Base-by-base conservation (phyloP, 2,113 vertebrate genomes). In the Heterotilapia buettikoferi region DNA sequence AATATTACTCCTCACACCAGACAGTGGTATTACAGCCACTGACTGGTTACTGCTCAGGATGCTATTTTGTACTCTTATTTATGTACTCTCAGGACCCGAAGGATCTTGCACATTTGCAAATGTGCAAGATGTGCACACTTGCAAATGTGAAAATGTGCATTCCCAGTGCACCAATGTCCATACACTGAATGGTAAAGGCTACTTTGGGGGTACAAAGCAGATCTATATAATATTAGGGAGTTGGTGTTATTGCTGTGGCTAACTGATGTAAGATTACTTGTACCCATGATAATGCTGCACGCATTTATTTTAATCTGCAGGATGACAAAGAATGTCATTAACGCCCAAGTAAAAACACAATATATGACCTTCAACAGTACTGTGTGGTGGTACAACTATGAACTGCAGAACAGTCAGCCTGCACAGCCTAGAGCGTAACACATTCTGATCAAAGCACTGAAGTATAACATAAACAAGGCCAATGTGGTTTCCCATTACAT, bases 401-500 rank as follows among this genome's bases (percentile, higher is more conserved):
- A 89, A 88, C 82, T 82, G 50, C 16, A 87, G 66, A 89, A 78
- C 6, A 3, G 57, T 40, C 40, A 71, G 79, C 53, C 80, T 63
- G 84, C 12, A 54, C 36, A 59, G 54, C 2, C 56, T 31, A 87
- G 71, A 89, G 79, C 8, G 19, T 57, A 85, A 88, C 84, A 84
- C 0, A 38, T 56, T 87, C 78, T 86, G 89, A 89, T 86, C 86
- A 92, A 90, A 89, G 63, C 85, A 89, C 87, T 84, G 57, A 82
- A 66, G 86, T 90, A 84, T 81, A 93, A 94, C 90, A 19, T 93
- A 93, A 94, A 95, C 93, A 93, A 61, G 53, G 29, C 85, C 79
- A 29, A 92, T 83, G 78, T 89, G 80, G 38, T 87, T 85, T 88
- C 59, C 53, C 47, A 73, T 86, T 90, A 86, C 57, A 80, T 90